Evolutionary conservation across 2,113 vertebrate species (phyloP).

Genomic region (Mungos mungo): DNA sequence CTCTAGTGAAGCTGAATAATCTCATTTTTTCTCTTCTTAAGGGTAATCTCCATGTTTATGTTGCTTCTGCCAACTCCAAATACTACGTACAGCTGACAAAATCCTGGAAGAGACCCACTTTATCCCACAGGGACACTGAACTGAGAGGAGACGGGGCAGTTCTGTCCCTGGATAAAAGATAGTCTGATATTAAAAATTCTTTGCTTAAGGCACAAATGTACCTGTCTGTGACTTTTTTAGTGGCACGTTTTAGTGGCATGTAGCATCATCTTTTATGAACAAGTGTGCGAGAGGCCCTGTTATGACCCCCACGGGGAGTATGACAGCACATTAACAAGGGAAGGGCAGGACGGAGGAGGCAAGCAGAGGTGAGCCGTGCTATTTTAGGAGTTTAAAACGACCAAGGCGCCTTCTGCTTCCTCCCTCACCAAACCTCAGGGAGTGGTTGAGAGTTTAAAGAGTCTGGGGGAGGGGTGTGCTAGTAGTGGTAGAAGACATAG

Average conservation of each 20-base stretch:
- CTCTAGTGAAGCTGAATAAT: neutral
- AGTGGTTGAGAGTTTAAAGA: neutral
- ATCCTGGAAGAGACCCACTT: neutral
- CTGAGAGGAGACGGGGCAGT: neutral
- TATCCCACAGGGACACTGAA: neutral
- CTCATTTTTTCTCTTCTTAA: neutral
- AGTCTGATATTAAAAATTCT: conserved; percentile 49
- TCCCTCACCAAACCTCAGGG: neutral
- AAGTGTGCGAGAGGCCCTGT: neutral
- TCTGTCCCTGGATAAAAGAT: neutral
- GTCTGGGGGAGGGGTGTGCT: neutral
- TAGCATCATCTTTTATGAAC: neutral
- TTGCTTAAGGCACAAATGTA: conserved; percentile 52
- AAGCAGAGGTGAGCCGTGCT: neutral
- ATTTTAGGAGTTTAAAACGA: neutral
- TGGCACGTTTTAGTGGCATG: neutral
- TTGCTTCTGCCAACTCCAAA: conserved; percentile 18
- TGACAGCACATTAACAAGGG: neutral
- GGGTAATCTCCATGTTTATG: neutral
- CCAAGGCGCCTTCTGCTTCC: neutral
- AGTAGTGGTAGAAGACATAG: neutral
- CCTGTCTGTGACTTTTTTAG: conserved; percentile 32
- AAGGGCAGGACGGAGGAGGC: neutral
- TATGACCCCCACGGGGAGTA: neutral
- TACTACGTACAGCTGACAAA: neutral